phyloP scores from a whole-genome alignment of 2,888 invertebrate species.

The Drosophila affinis region DNA sequence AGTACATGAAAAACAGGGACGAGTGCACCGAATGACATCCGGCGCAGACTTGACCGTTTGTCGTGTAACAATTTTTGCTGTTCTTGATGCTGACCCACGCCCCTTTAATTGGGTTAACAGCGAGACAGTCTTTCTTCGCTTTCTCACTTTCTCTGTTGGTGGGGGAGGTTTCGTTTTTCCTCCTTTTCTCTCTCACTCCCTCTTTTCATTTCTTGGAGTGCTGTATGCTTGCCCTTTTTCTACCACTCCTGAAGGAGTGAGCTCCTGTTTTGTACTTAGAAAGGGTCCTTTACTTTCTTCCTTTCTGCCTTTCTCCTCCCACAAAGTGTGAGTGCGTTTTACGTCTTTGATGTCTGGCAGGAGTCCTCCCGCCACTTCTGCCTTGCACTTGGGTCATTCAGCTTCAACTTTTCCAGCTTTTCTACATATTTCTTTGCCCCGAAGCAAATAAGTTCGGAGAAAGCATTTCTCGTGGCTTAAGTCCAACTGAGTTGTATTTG shows the following conservation, averaged over 20 bases:
- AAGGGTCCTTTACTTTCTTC: background rate
- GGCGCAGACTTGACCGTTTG: slow-evolving; percentile 64
- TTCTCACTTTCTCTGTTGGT: background rate
- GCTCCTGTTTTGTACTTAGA: background rate
- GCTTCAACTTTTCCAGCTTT: slow-evolving; percentile 16
- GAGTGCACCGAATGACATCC: slow-evolving; percentile 71
- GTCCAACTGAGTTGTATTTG: slow-evolving; percentile 60
- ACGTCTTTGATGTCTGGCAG: slow-evolving; percentile 34
- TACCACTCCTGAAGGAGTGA: background rate
- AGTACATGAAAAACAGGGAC: slow-evolving; percentile 59
- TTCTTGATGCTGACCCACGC: slow-evolving; percentile 19
- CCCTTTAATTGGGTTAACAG: slow-evolving; percentile 71
- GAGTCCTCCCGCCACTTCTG: slow-evolving; percentile 24
- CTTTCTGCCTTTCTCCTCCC: background rate
- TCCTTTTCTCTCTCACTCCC: no score
- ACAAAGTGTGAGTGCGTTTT: slow-evolving; percentile 34
- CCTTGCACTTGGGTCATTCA: slow-evolving; percentile 17
- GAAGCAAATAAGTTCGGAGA: slow-evolving; percentile 59
- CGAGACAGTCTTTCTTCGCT: slow-evolving; percentile 31
- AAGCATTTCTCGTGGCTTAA: slow-evolving; percentile 32
- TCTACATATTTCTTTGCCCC: slow-evolving; percentile 18
- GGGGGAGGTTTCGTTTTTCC: background rate
- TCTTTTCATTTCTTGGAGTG: background rate
- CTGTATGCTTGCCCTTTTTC: background rate
- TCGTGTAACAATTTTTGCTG: slow-evolving; percentile 33